Evolutionary conservation across 1,140 invertebrate genomes (phyloP).

Genomic region (Magallana angulata): DNA sequence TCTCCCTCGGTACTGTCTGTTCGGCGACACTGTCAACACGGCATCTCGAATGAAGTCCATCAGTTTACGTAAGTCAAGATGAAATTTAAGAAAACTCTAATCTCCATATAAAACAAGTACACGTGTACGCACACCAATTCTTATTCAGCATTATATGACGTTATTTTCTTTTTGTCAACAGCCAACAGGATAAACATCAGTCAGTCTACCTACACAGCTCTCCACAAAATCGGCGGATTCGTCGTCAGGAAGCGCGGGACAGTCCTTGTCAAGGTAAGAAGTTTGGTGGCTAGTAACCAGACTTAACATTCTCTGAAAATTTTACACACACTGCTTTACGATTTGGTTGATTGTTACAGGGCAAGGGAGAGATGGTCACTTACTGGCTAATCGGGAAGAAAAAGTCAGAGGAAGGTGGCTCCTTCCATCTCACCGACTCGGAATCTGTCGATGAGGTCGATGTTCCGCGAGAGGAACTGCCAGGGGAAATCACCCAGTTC

Average conservation of each 20-base stretch:
- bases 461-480: slow-evolving; percentile 21
- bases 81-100: not conserved
- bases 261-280: slow-evolving; percentile 59
- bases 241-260: slow-evolving; percentile 49
- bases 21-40: slow-evolving; percentile 59
- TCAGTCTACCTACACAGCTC: slow-evolving; percentile 51
- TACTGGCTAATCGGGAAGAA: slow-evolving; percentile 59
- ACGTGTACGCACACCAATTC: no score
- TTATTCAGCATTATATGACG: no score
- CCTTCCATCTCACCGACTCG: slow-evolving; percentile 24
- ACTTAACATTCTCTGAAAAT: no score
- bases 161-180: not conserved
- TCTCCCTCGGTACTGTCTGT: slow-evolving; percentile 57
- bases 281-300: not conserved
- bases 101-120: no score
- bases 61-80: slow-evolving; percentile 38
- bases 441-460: not conserved
- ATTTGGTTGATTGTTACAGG: slow-evolving; percentile 39
- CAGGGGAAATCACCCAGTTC: slow-evolving; percentile 40
- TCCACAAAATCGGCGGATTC: slow-evolving; percentile 54
- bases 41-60: slow-evolving; percentile 55
- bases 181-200: slow-evolving; percentile 62
- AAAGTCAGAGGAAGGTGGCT: not conserved
- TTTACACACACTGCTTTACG: no score
- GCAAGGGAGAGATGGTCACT: slow-evolving; percentile 64